Base-by-base conservation (phyloP, 2,797 vertebrate species). In the Todus mexicanus region DNA sequence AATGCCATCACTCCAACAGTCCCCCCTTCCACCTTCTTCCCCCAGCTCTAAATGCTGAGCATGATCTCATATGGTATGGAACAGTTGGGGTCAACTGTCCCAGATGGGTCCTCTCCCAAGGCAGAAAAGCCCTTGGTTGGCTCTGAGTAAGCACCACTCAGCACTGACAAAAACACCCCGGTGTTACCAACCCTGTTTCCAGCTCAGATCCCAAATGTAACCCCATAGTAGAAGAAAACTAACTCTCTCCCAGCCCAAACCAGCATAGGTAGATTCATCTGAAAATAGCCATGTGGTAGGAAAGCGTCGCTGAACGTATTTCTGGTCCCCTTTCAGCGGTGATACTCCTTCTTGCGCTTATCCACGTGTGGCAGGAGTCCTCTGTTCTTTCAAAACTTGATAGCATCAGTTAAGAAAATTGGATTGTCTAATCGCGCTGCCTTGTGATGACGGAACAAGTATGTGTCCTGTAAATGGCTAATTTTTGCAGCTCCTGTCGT, bases 1-100 rank as follows among this genome's bases (percentile, higher is more conserved):
- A 56, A 56, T 3, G 1, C 22, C n/a, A 19, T 75, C 5, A 15
- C 54, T 56, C 23, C 4, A 0, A 48, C 25, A 2, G 0, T 40
- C 21, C 5, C 16, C 9, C 29, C 13, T 61, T 38, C 47, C 25
- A 48, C 3, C 45, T 57, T 21, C 27, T 51, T 37, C 15, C 11
- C 8, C 40, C 40, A n/a, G 10, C 18, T 78, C 12, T 35, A 6
- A 10, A 5, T 12, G 50, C 35, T 35, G 31, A 71, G 26, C 25
- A 15, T 5, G 29, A 6, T 1, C 1, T 3, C 21, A 12, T 25
- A 31, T 15, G 20, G 13, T 40, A 1, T 35, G 48, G 48, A 10
- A 63, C 22, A 35, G 25, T 3, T 42, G 47, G 12, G 38, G 29
- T 40, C 65, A 47, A 29, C 48, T 53, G 23, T 45, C 27, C 56